phyloP scores from a whole-genome alignment of 2,888 invertebrate species.

The Cheilosia soror region DNA sequence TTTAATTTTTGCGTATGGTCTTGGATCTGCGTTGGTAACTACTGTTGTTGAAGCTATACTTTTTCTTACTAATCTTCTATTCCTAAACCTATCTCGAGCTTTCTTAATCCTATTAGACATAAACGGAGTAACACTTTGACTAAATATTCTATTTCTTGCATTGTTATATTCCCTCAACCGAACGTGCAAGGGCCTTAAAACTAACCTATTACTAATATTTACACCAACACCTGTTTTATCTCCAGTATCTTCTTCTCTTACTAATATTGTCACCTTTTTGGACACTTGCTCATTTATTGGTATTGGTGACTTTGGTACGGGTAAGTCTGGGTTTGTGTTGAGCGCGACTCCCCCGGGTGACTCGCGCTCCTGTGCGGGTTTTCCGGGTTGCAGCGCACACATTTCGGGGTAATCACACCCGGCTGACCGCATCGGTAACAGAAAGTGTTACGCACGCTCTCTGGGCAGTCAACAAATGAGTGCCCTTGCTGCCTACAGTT shows the following conservation, averaged over 20 bases:
- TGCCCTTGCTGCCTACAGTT: background rate
- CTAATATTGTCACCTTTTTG: no score
- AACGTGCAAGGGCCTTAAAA: background rate
- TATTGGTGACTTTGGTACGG: no score
- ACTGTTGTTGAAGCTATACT: background rate
- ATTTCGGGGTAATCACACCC: slow-evolving; percentile 13
- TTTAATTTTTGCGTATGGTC: no score
- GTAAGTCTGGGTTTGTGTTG: background rate
- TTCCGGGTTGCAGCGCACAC: background rate
- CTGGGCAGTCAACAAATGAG: background rate
- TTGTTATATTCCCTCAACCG: background rate
- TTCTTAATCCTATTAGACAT: background rate
- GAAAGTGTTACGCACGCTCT: background rate
- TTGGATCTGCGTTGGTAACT: background rate
- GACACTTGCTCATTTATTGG: no score
- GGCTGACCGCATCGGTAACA: slow-evolving; percentile 1
- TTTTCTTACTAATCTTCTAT: background rate
- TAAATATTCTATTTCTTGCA: background rate
- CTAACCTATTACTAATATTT: background rate
- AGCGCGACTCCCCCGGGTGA: slow-evolving; percentile 10
- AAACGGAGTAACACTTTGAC: background rate
- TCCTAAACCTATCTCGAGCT: background rate
- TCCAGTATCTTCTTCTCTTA: no score
- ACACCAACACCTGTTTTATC: no score
- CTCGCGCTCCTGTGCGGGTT: slow-evolving; percentile 7